Percentiles rank a stretch among this genome's conserved stretches.
These are phyloP conservation scores for Girardinus metallicus DNA, from an alignment of 2,797 vertebrate genomes.

Conservation along the genomic window DNA sequence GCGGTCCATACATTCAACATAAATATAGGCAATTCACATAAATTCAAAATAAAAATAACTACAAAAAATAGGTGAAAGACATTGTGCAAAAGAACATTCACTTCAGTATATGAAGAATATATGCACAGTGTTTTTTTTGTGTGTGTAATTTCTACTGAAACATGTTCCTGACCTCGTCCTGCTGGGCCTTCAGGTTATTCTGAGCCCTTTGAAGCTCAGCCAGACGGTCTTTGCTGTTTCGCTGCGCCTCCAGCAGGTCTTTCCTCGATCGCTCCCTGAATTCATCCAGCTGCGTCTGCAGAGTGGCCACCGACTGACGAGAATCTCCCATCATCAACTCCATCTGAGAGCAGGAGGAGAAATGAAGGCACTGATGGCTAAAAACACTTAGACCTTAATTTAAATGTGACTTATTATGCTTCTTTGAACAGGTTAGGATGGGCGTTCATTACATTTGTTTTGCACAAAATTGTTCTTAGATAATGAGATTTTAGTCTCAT, in stretches of 20 bases:
- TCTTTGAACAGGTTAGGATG: too few relatives aligned
- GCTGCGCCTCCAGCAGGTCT: constrained; percentile 89
- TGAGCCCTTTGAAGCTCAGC: constrained; percentile 88
- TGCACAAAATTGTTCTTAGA: too few relatives aligned
- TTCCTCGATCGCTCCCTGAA: constrained; percentile 89
- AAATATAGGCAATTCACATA: too few relatives aligned
- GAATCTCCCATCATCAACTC: constrained; percentile 88
- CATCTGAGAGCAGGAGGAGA: constrained; percentile 76
- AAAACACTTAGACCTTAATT: fast-evolving
- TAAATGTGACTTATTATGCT: background rate
- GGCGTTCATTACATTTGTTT: too few relatives aligned
- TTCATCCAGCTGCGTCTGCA: constrained; percentile 90
- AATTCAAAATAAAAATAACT: too few relatives aligned
- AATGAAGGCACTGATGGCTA: background rate
- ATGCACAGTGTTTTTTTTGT: background rate
- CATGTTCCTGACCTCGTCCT: constrained; percentile 87
- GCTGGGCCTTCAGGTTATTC: constrained; percentile 79
- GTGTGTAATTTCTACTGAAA: background rate
- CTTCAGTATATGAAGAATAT: background rate
- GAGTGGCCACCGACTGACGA: constrained; percentile 79
- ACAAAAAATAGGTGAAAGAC: background rate
- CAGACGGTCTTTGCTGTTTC: constrained; percentile 87
- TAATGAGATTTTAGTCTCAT: too few relatives aligned
- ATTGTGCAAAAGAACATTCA: too few relatives aligned
- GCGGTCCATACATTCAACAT: too few relatives aligned